These are phyloP conservation scores for Xyrauchen texanus DNA, from an alignment of 2,113 vertebrate species.

Conservation along the genomic window DNA sequence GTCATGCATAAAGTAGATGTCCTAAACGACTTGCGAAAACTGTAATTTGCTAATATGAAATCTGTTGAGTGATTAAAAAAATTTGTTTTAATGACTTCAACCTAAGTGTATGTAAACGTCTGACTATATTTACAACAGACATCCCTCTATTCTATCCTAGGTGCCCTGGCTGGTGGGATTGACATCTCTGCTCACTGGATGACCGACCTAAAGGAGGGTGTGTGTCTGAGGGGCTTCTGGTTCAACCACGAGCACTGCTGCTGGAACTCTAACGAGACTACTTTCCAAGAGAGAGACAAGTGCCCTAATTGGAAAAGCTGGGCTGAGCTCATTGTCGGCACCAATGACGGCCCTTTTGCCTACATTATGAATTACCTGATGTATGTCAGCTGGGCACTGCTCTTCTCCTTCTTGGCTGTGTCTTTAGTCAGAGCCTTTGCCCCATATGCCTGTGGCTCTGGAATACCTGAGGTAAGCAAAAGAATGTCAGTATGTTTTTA, in stretches of 20 bases:
- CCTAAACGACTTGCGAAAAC: too few relatives aligned
- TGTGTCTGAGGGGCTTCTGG: slow-evolving; percentile 82
- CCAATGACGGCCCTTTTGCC: slow-evolving; percentile 76
- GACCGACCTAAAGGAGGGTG: slow-evolving; percentile 85
- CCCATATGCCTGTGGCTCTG: slow-evolving; percentile 86
- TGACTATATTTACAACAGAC: too few relatives aligned
- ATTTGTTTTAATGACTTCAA: too few relatives aligned
- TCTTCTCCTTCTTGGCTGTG: slow-evolving; percentile 84
- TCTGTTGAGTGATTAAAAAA: too few relatives aligned
- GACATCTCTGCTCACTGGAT: slow-evolving; percentile 89
- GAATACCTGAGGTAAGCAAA: slow-evolving; percentile 83
- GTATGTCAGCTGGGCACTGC: slow-evolving; percentile 82
- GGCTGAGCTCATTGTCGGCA: slow-evolving; percentile 81
- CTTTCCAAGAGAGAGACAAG: slow-evolving; percentile 81
- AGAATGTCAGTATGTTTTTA: neutral
- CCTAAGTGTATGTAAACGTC: too few relatives aligned
- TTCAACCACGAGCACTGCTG: slow-evolving; percentile 88
- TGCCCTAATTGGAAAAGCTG: slow-evolving; percentile 86
- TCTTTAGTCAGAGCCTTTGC: slow-evolving; percentile 84
- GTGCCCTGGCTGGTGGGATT: slow-evolving; percentile 83
- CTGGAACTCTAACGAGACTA: slow-evolving; percentile 79
- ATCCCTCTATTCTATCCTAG: slow-evolving; percentile 55
- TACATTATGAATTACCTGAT: slow-evolving; percentile 84
- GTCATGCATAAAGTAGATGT: too few relatives aligned
- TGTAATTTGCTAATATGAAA: too few relatives aligned